These are phyloP conservation scores for Congeria kusceri DNA, from an alignment of 2,888 invertebrate genomes.

Conservation along the genomic window DNA sequence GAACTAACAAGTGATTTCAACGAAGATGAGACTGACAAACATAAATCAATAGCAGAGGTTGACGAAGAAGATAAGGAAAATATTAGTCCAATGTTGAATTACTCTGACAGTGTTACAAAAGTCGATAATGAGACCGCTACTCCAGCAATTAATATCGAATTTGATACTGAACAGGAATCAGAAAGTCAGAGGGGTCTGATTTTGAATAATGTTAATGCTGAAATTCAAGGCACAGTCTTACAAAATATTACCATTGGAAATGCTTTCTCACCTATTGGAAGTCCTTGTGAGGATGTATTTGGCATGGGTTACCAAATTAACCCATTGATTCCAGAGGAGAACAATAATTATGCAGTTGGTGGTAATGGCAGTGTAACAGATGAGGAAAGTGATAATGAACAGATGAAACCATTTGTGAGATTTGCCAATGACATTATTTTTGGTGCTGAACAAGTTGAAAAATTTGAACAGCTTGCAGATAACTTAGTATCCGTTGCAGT, in stretches of 20 bases:
- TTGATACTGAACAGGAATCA: conserved; percentile 32
- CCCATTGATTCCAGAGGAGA: conserved; percentile 49
- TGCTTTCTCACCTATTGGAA: conserved; percentile 60
- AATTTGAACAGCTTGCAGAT: conserved; percentile 28
- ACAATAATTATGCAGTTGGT: conserved; percentile 16
- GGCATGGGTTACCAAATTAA: conserved; percentile 47
- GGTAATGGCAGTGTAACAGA: conserved; percentile 1
- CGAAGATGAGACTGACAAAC: conserved; percentile 5
- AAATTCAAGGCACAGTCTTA: conserved; percentile 53
- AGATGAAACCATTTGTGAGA: conserved; percentile 16
- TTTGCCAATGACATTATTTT: conserved; percentile 8
- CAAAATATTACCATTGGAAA: conserved; percentile 59
- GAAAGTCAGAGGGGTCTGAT: background rate
- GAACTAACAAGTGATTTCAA: background rate
- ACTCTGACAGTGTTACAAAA: too few species aligned
- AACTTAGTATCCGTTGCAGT: conserved; percentile 11
- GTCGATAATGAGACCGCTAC: background rate
- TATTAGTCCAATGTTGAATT: too few species aligned
- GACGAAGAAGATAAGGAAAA: background rate
- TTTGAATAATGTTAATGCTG: conserved; percentile 46
- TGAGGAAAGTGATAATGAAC: background rate
- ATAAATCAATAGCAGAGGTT: background rate
- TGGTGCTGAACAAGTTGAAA: conserved; percentile 5
- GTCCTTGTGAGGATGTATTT: conserved; percentile 54
- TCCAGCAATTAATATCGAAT: conserved; percentile 29